phyloP scores from a whole-genome alignment of 2,113 vertebrate genomes.

The Cyprinodon variegatus region DNA sequence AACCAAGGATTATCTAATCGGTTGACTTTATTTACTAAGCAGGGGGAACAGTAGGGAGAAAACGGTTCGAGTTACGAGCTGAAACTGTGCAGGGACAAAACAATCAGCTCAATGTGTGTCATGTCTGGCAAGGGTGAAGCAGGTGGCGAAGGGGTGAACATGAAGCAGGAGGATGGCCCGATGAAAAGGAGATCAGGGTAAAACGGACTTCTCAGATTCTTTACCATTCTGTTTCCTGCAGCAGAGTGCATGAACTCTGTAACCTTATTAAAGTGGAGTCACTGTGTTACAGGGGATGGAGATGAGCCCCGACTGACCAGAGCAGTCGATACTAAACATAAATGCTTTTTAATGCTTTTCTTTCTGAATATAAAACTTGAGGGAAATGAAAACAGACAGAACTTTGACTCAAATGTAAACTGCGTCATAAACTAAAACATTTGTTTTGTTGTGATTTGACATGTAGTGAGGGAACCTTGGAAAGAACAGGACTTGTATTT shows the following conservation, averaged over 20 bases:
- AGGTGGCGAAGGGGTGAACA: not conserved
- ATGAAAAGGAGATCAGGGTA: not conserved
- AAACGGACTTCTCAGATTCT: constrained; percentile 4
- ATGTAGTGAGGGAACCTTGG: too few relatives aligned
- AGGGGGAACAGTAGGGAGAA: not conserved
- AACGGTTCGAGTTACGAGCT: constrained; percentile 10
- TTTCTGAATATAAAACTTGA: too few relatives aligned
- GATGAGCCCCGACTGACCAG: constrained; percentile 2
- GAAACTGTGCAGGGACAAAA: not conserved
- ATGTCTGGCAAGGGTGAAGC: constrained; percentile 3
- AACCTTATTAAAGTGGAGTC: not conserved
- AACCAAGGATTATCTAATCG: constrained; percentile 5
- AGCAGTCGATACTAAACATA: not conserved
- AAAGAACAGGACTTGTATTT: too few relatives aligned
- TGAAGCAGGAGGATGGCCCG: not conserved
- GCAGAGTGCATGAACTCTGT: not conserved
- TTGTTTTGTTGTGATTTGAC: too few relatives aligned
- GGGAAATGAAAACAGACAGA: too few relatives aligned
- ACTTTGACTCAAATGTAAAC: too few relatives aligned
- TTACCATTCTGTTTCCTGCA: not conserved
- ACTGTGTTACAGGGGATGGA: constrained; percentile 8
- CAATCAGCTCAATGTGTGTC: not conserved
- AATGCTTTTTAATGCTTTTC: too few relatives aligned
- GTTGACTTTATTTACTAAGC: constrained; percentile 29
- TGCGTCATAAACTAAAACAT: too few relatives aligned